These are phyloP conservation scores for Pangasius macronema DNA, from an alignment of 2,797 vertebrate genomes.

Conservation along the genomic window DNA sequence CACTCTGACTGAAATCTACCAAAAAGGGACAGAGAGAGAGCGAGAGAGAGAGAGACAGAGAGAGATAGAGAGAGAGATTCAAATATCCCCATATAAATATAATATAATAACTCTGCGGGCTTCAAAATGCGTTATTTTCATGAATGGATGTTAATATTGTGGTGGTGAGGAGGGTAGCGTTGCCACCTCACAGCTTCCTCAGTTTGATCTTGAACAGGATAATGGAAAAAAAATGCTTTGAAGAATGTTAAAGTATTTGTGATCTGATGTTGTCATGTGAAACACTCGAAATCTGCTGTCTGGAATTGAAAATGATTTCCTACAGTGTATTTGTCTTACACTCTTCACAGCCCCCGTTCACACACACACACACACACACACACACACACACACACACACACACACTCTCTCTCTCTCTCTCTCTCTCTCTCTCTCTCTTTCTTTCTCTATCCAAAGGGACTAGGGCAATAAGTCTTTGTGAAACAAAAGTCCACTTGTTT, in stretches of 20 bases:
- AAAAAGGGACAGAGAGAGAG: neutral
- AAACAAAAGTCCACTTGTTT: conserved; percentile 56
- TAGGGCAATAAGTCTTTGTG: neutral
- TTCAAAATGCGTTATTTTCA: neutral
- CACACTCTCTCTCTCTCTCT: neutral
- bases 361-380: too few relatives aligned
- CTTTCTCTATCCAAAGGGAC: neutral
- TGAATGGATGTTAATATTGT: neutral
- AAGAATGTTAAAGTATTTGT: neutral
- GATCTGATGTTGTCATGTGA: neutral
- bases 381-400: neutral
- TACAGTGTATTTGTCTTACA: neutral
- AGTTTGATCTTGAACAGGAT: neutral
- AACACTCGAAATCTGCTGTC: neutral
- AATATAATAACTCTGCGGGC: neutral
- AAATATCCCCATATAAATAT: neutral
- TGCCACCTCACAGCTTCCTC: neutral
- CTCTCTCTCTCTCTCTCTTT: neutral
- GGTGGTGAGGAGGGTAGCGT: neutral
- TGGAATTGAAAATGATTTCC: neutral
- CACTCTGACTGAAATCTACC: neutral
- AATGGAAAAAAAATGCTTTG: neutral
- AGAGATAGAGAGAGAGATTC: too few relatives aligned
- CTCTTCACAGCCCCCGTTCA: neutral
- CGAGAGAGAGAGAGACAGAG: too few relatives aligned